Base-by-base conservation (phyloP, 2,888 invertebrate species). In the Ophioninae sp. region DNA sequence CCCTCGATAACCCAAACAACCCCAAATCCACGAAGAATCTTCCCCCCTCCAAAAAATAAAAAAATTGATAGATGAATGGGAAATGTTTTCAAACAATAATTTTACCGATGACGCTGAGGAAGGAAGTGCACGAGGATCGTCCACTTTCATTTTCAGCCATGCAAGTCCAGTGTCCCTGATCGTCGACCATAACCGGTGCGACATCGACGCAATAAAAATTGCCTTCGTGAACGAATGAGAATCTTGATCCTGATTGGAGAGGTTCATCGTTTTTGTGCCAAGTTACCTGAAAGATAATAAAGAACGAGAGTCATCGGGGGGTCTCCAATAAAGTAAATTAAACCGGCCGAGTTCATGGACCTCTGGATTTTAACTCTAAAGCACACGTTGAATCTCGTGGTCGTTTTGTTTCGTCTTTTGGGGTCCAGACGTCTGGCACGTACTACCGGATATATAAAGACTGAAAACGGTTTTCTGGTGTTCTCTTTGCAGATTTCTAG, bases 201-300 rank as follows among this genome's bases (percentile, higher is more conserved):
- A 98, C 95, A 91, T 97, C 97, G 23, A 97, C 95, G 91, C 97
- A 97, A 93, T 96, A 96, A 93, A 97, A 97, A 91, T 95, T 96
- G n/a, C 97, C 97, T 90, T 98, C 97, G 87, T 96, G 96, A 21
- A 96, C 95, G 89, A 97, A 94, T 67, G 95, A 95, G 87, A 96
- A 96, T 88, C 97, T 94, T 92, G 97, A 96, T 84, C 95, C 96
- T 89, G 96, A 96, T 90, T 95, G 94, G 86, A 98, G 94, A 73
- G 95, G 95, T 59, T 95, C 94, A 92, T 97, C 97, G 92, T 98
- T 97, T 89, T 96, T 96, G 92, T 96, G 96, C 97, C 98, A 98
- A 89, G 96, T 96, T 87, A 98, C 95, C 98, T 98, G 87, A 81
- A 86, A 86, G 21, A n/a, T 6, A 64, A 65, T 65, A 20, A 10